Base-by-base conservation (phyloP, 2,113 vertebrate species). In the Macquaria ambigua region DNA sequence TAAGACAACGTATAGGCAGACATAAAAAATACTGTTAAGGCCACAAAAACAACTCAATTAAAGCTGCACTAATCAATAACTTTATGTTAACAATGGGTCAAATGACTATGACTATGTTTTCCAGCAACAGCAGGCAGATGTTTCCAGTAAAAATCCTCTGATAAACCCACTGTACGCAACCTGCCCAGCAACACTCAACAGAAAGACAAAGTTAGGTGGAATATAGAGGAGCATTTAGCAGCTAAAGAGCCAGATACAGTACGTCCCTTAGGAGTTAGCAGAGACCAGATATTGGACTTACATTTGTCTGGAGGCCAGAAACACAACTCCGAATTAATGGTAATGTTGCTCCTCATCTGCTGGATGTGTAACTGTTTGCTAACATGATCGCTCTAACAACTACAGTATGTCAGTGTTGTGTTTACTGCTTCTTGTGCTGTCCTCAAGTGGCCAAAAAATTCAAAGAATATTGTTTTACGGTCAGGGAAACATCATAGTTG, bases 161-260 rank as follows among this genome's bases (percentile, higher is more conserved):
- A 39, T 39, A 16, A 72, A 39, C 69, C 31, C 7, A 23, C 4
- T 72, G 11, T n/a, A 12, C 3, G 0, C 8, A 53, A 25, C 48
- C 46, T 50, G 5, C 7, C 20, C 10, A 46, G 1, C 10, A 55
- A 28, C 9, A 58, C n/a, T 56, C 28, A 39, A 18, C 14, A 41
- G 58, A 16, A 28, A 25, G 37, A 25, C 8, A 58, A 43, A 20
- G 23, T 14, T 21, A 34, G 61, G 67, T 64, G 28, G 66, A 68
- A 21, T 43, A 48, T 39, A 39, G 58, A 78, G 41, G 52, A 58
- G 39, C 31, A 59, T 59, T 55, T 72, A 48, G n/a, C 23, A 74
- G 53, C 31, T 79, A 61, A 84, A 69, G 50, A 53, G 55, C 9
- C 41, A 53, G 4, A 46, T 43, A 39, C n/a, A 46, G 28, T 31